Evolutionary conservation across 2,888 invertebrate species (phyloP), one percentile per base, ranked within the genome.

Genomic region (Heliconius erato): DNA sequence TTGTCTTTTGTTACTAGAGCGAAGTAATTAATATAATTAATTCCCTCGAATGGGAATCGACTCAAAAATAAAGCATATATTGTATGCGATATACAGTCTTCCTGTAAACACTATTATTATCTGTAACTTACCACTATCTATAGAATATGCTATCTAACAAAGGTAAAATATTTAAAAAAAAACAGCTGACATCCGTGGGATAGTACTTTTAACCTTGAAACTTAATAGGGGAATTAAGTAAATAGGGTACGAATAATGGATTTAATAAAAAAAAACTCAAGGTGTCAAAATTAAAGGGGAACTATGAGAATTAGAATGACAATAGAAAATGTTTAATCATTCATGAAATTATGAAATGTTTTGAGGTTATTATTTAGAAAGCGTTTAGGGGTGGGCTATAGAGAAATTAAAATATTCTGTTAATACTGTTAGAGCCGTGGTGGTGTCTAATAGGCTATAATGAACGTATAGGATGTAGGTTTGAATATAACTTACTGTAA

Each of bases 171-270:
- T 32, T 23, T 14, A 76, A 44, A 77, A 71, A 79, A 82, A 83
- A 79, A 6, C 87, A 88, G 86, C 85, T 85, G 87, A 87, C 86
- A 83, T 85, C 90, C 92, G 92, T 92, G 92, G 88, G 92, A 92
- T 83, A 85, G 76, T 78, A 84, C 83, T 87, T 86, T 83, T 87
- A 89, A 90, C 90, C 91, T 90, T 90, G 91, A 88, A 89, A 89
- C 89, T 87, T 85, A 86, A 88, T 87, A 87, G 89, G 90, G 87
- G 86, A 87, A 89, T 91, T 92, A 91, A 91, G 90, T 91, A 91
- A 91, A 91, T 88, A 91, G 89, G 90, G 92, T 78, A 44, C 67
- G 91, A 88, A 89, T 87, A 88, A 91, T 88, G 84, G 65, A 85
- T 81, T 84, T 82, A 72, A 81, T 67, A 87, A 87, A 88, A 88